Evolutionary conservation across 2,113 vertebrate species (phyloP), one percentile per base, ranked within the genome.

Genomic region (Serilophus lunatus): DNA sequence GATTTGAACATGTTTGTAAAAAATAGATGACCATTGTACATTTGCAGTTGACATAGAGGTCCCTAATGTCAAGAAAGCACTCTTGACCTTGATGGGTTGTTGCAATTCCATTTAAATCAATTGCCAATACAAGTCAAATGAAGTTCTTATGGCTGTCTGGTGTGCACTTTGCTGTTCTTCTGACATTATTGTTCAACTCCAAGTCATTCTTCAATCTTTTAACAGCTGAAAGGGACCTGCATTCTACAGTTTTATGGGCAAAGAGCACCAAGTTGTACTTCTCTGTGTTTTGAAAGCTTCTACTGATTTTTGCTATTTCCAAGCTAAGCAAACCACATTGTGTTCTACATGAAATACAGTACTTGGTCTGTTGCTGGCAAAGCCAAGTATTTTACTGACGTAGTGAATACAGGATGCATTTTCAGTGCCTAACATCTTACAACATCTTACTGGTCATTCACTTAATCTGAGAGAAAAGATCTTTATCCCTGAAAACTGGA

Each of bases 31-130:
- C 88, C 77, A 24, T 28, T 82, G 70, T 60, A 79, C 88, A 94
- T 92, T 96, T 95, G 75, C 72, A 77, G 89, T 97, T 95, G 89
- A 92, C 70, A 95, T 64, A 49, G 51, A 88, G 86, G 77, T 94
- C 94, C 93, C 50, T 47, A 26, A 90, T 60, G 86, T 94, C 88
- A 83, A 66, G 95, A 95, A 94, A 90, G 87, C 75, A 87, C 74
- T 84, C 78, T 90, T 96, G 94, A 95, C 86, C 76, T 84, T 91
- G 92, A 88, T 82, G 82, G 90, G 93, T 96, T 80, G 92, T 96
- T 97, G 96, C 93, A 96, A 88, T 93, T 91, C 82, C 86, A 86
- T 94, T 93, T 90, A 92, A 95, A 97, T 97, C 94, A 91, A 75
- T 96, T 97, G 86, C 88, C 95, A 94, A 11, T 79, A 93, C 84